phyloP scores from a whole-genome alignment of 2,797 vertebrate genomes.

The Leptodactylus fallax region DNA sequence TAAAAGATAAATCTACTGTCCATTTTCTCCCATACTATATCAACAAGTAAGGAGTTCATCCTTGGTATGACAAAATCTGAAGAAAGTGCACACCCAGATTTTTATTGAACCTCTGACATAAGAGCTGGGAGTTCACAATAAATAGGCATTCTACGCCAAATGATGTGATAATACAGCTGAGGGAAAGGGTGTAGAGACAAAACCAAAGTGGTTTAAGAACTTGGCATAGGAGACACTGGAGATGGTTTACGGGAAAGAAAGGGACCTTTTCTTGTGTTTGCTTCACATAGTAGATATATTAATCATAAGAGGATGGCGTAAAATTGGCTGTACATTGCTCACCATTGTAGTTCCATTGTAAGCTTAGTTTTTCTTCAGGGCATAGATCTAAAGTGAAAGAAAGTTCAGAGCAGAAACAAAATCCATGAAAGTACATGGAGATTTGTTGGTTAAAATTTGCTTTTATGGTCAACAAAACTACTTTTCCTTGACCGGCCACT shows the following conservation, averaged over 20 bases:
- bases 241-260: neutral
- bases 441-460: no score
- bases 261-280: neutral
- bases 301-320: neutral
- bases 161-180: conserved; percentile 25
- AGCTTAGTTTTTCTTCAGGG: neutral
- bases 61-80: neutral
- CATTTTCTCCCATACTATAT: neutral
- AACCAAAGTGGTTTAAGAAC: neutral
- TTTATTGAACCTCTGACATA: neutral
- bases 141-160: neutral
- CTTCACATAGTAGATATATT: neutral
- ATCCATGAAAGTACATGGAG: neutral
- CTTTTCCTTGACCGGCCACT: neutral
- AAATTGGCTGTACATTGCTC: neutral
- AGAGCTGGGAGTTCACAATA: conserved; percentile 13
- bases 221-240: neutral
- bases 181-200: conserved; percentile 26
- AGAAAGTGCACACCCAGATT: neutral
- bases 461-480: no score
- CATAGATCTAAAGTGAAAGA: neutral
- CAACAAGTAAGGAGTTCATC: neutral
- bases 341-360: neutral
- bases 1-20: no score
- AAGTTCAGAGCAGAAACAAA: neutral